Conservation (phyloP, 92 coral and sea anemone species). For the Anthopleura xanthogrammica region DNA sequence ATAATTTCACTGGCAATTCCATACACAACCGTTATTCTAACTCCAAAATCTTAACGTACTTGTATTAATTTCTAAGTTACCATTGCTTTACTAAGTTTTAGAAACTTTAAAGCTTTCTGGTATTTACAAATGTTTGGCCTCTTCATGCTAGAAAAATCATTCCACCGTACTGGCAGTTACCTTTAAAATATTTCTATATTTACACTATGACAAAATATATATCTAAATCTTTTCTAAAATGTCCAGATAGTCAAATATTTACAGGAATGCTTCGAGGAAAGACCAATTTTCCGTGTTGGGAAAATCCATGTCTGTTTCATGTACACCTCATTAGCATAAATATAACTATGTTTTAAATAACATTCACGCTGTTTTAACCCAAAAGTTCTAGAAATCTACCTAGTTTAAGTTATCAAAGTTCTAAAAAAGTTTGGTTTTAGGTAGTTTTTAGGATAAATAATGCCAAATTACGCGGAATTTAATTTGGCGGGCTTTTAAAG, state of each 20-base stretch:
- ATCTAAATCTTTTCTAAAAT: not conserved
- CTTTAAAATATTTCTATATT: slow-evolving; percentile 4
- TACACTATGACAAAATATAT: not conserved
- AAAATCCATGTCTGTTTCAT: not conserved
- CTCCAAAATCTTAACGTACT: not conserved
- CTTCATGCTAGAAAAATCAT: not conserved
- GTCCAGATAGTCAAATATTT: not conserved
- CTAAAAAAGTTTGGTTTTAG: not conserved
- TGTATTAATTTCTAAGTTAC: too few species aligned
- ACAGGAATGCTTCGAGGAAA: not conserved
- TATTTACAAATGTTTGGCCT: not conserved
- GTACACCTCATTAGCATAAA: not conserved
- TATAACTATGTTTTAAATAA: not conserved
- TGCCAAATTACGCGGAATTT: not conserved
- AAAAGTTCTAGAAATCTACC: slow-evolving; percentile 2
- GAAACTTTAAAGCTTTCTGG: not conserved
- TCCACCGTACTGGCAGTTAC: not conserved
- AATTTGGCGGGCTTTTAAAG: slow-evolving; percentile 28
- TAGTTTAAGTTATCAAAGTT: not conserved
- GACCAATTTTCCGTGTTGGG: not conserved
- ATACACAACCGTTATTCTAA: not conserved
- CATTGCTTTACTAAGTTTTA: not conserved
- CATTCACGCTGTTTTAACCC: slow-evolving; percentile 1
- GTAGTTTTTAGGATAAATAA: not conserved
- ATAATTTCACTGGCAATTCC: not conserved